Percentiles rank a stretch among this genome's conserved stretches.
Conservation (phyloP, 2,888 invertebrate genomes). For the Drosophila monieri region DNA sequence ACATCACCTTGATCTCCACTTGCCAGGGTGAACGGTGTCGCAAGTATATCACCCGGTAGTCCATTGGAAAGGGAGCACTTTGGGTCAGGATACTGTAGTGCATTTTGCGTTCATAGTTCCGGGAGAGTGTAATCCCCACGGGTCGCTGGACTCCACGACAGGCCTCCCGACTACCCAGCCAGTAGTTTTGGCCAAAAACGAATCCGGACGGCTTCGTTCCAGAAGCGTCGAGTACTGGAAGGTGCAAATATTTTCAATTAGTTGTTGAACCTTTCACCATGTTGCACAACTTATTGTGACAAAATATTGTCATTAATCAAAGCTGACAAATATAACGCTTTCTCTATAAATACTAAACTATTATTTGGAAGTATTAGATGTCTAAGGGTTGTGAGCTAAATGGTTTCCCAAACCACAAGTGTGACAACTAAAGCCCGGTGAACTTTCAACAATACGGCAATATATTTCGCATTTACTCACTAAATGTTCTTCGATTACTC, state of each 20-base stretch:
- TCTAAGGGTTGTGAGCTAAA: neutral
- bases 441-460: neutral
- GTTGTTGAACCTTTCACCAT: constrained; percentile 1
- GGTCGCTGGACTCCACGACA: constrained; percentile 84
- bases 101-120: constrained; percentile 81
- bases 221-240: constrained; percentile 86
- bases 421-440: neutral
- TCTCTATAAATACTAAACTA: too few species aligned
- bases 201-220: constrained; percentile 85
- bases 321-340: neutral
- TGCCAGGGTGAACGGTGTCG: constrained; percentile 84
- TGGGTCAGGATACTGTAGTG: constrained; percentile 80
- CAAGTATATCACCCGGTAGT: constrained; percentile 83
- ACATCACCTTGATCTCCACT: constrained; percentile 83
- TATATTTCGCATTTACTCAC: neutral
- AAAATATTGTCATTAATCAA: neutral
- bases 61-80: constrained; percentile 82
- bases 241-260: neutral
- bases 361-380: neutral
- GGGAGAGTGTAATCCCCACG: constrained; percentile 80
- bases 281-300: neutral
- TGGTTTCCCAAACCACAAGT: neutral
- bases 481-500: constrained; percentile 57
- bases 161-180: constrained; percentile 86
- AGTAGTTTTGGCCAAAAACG: constrained; percentile 86